These are phyloP conservation scores for Lithobates pipiens DNA, from an alignment of 2,797 vertebrate genomes.

Conservation along the genomic window DNA sequence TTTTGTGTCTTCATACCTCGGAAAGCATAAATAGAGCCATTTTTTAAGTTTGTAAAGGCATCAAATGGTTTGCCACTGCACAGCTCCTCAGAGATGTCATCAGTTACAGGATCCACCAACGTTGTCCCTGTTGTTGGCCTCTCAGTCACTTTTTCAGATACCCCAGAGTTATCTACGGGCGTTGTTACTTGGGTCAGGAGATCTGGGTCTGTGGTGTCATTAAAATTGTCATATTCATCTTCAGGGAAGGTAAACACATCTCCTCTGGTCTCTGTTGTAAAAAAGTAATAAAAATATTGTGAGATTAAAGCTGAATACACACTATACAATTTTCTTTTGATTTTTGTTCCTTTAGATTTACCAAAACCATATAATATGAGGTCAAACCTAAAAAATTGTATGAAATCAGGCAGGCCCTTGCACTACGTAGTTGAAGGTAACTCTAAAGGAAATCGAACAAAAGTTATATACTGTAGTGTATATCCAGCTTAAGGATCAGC, in stretches of 20 bases:
- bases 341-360: no score
- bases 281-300: not conserved
- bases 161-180: not conserved
- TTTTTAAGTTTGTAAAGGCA: constrained; percentile 92
- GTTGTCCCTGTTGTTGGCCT: not conserved
- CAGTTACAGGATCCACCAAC: fast-evolving
- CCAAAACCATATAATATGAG: no score
- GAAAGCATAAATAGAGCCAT: constrained; percentile 91
- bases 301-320: no score
- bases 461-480: no score
- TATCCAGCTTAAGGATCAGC: not conserved
- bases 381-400: no score
- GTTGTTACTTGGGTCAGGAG: not conserved
- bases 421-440: no score
- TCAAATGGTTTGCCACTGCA: constrained; percentile 89
- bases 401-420: no score
- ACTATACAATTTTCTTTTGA: no score
- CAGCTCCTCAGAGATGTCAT: constrained; percentile 67
- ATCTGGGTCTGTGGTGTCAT: not conserved
- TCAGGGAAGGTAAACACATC: constrained; percentile 89
- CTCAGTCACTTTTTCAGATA: not conserved
- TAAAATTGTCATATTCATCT: constrained; percentile 75
- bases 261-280: constrained; percentile 80
- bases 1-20: constrained; percentile 79
- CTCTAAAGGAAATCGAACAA: no score